Percentiles rank a stretch among this genome's conserved stretches.
Conservation (phyloP, 2,113 vertebrate species). For the Zosterops hypoxanthus region DNA sequence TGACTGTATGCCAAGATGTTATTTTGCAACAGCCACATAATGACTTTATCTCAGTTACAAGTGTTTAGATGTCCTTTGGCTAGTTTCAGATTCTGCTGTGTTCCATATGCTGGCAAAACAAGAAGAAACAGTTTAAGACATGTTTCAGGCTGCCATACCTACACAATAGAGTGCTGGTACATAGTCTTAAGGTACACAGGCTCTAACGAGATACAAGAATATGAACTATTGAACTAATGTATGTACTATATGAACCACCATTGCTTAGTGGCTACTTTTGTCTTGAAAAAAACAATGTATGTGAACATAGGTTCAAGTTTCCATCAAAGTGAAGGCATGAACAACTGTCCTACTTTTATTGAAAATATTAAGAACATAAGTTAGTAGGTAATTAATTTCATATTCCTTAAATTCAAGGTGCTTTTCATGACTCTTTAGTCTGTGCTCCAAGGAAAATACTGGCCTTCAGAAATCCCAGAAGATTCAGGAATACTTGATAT, state of each 20-base stretch:
- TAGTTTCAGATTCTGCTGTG: neutral
- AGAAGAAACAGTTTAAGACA: neutral
- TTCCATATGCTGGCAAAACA: neutral
- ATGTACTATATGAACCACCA: too few relatives aligned
- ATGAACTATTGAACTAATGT: neutral
- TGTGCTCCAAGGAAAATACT: neutral
- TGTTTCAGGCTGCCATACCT: neutral
- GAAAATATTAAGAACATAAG: neutral
- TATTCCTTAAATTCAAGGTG: neutral
- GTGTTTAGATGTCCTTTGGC: neutral
- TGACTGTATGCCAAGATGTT: neutral
- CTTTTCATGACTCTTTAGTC: neutral
- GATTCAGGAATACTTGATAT: neutral
- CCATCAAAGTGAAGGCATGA: neutral
- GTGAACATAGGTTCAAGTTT: neutral
- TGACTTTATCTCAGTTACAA: neutral
- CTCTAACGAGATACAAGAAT: neutral
- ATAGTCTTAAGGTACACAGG: neutral
- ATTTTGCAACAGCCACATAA: neutral
- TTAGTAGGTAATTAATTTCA: neutral
- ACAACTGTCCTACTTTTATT: neutral
- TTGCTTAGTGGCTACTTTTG: neutral
- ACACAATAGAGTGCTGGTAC: neutral
- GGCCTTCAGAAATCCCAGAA: neutral
- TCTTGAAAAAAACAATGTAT: neutral